Evolutionary conservation across 92 coral and sea anemone species (phyloP), one percentile per base, ranked within the genome.

Genomic region (Blastomussa wellsi): DNA sequence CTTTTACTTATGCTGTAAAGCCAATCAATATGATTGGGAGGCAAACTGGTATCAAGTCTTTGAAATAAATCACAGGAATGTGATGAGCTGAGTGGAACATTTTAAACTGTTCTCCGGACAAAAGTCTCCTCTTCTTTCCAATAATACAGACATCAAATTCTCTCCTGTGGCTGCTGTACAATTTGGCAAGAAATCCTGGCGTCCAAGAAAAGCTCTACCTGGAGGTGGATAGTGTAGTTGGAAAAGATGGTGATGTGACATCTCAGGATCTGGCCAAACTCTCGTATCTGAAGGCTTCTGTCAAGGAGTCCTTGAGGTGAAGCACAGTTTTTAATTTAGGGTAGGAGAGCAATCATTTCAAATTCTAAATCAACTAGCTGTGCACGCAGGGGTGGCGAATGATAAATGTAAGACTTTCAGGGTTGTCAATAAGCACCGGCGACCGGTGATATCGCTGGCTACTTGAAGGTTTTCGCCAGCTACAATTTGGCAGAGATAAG

Each of bases 261-360:
- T 80, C 79, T 14, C 76, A 80, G 55, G 75, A 76, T 62, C 67
- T 89, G 22, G 31, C 84, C 1, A 84, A 57, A 41, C 79, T 86
- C 19, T 79, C 90, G 5, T 84, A 86, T 67, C 84, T 86, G 32
- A 89, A 89, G 70, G 92, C 92, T 24, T 80, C 86, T 62, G 59
- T 86, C 69, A 89, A 89, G 72, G 90, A 89, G 74, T 60, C 90
- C 29, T 44, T 85, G 82, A 86, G 92, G 90, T 87, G 72, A 74
- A 15, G 26, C 1, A 22, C 62, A 55, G 62, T 55, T 55, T 14
- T 44, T 44, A 6, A 44, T 6, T 4, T 44, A 44, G 49, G 49
- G 7, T 0, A 44, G 49, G 49, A 8, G 12, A 44, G 49, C 12
- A 8, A 10, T 44, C 12, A 44, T 44, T 44, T 44, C 49, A 44